These are phyloP conservation scores for Eristalinus aeneus DNA, from an alignment of 2,888 invertebrate species.

Conservation along the genomic window DNA sequence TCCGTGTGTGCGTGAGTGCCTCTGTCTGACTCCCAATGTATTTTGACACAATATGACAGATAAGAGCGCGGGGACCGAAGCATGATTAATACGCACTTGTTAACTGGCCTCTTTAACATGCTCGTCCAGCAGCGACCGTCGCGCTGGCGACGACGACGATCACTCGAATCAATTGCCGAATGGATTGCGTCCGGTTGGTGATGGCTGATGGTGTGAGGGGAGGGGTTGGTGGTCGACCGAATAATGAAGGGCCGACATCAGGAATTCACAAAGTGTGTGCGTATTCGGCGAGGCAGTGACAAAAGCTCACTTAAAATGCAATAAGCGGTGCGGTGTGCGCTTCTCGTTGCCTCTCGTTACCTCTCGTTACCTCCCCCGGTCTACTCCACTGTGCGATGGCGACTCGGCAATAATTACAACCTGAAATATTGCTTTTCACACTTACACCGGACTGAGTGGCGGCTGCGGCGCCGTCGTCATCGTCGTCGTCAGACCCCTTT, in stretches of 20 bases:
- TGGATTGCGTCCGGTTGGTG: background rate
- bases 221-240: background rate
- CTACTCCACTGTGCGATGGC: too few relatives aligned
- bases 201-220: background rate
- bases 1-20: background rate
- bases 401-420: slow-evolving; percentile 63
- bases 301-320: slow-evolving; percentile 66
- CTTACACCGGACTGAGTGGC: slow-evolving; percentile 21
- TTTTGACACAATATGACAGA: slow-evolving; percentile 68
- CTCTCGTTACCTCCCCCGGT: too few relatives aligned
- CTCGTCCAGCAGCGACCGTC: slow-evolving; percentile 35
- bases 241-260: slow-evolving; percentile 26
- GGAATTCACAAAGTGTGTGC: slow-evolving; percentile 56
- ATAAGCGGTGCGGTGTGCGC: slow-evolving; percentile 44
- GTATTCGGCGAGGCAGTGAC: slow-evolving; percentile 29
- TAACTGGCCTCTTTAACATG: slow-evolving; percentile 62
- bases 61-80: slow-evolving; percentile 33
- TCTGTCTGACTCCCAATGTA: slow-evolving; percentile 36
- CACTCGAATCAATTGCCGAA: slow-evolving; percentile 26
- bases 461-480: background rate
- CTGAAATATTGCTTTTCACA: slow-evolving; percentile 71
- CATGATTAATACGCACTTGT: slow-evolving; percentile 67
- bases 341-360: background rate
- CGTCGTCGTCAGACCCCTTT: too few relatives aligned
- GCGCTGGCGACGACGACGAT: slow-evolving; percentile 6